Evolutionary conservation across 2,888 invertebrate species (phyloP).

Genomic region (Anthoptus insignis): DNA sequence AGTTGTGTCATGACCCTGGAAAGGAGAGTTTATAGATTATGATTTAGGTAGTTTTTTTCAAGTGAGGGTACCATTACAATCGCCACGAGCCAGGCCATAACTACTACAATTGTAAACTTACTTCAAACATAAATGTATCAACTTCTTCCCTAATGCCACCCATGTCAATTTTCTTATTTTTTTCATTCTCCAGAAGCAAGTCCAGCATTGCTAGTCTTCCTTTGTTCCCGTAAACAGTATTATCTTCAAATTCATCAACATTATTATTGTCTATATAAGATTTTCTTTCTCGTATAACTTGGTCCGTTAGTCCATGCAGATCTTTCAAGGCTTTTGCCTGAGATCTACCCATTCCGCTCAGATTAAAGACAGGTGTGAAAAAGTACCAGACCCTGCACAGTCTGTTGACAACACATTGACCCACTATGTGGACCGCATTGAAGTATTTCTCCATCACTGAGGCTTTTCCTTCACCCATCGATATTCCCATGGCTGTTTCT

Average conservation of each 20-base stretch:
- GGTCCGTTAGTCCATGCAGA: slow-evolving; percentile 82
- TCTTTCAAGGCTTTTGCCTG: slow-evolving; percentile 61
- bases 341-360: slow-evolving; percentile 28
- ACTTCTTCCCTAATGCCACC: slow-evolving; percentile 89
- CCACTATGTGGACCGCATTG: slow-evolving; percentile 66
- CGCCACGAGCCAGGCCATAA: no score
- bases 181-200: slow-evolving; percentile 86
- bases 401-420: slow-evolving; percentile 40
- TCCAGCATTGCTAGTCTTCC: slow-evolving; percentile 88
- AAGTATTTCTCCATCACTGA: slow-evolving; percentile 75
- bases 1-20: slow-evolving; percentile 81
- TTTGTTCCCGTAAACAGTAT: slow-evolving; percentile 62
- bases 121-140: slow-evolving; percentile 91
- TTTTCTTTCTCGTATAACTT: slow-evolving; percentile 76
- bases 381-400: slow-evolving; percentile 40
- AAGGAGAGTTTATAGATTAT: slow-evolving; percentile 23
- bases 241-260: slow-evolving; percentile 37
- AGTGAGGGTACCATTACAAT: no score
- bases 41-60: no score
- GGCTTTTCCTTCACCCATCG: slow-evolving; percentile 64
- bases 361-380: slow-evolving; percentile 32
- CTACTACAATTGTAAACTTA: slow-evolving; percentile 53
- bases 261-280: slow-evolving; percentile 46
- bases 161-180: slow-evolving; percentile 84
- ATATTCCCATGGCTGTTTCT: slow-evolving; percentile 86